A percentile compares a stretch with the other conserved stretches of the same genome.
phyloP scores from a whole-genome alignment of 1,140 invertebrate genomes.

The Aphis craccivora region DNA sequence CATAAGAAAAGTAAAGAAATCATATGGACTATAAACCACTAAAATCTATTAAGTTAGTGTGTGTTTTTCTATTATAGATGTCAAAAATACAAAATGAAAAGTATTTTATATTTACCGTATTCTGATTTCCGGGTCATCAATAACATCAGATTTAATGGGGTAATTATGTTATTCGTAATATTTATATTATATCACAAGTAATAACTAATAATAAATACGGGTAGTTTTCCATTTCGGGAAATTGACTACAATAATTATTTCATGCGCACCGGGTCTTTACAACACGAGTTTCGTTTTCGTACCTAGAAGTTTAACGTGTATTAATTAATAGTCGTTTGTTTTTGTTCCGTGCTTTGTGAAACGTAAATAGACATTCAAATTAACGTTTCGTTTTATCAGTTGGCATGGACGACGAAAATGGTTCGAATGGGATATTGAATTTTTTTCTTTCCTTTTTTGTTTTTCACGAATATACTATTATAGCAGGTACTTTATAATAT shows the following conservation, averaged over 20 bases:
- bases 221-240: background rate
- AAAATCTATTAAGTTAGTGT: background rate
- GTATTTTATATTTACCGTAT: background rate
- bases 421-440: background rate
- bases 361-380: background rate
- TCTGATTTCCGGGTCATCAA: background rate
- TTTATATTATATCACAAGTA: background rate
- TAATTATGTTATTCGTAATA: background rate
- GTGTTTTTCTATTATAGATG: background rate
- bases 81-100: background rate
- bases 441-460: background rate
- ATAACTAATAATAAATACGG: background rate
- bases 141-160: background rate
- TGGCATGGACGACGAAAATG: background rate
- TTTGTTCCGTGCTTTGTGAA: constrained; percentile 8
- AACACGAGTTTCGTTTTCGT: background rate
- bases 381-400: constrained; percentile 3
- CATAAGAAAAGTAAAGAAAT: background rate
- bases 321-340: constrained; percentile 8
- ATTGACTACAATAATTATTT: background rate
- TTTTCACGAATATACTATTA: background rate
- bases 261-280: background rate
- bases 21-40: background rate
- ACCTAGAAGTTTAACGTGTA: background rate
- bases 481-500: no score